Base-by-base conservation (phyloP, 2,113 vertebrate genomes). In the Tragelaphus buxtoni region DNA sequence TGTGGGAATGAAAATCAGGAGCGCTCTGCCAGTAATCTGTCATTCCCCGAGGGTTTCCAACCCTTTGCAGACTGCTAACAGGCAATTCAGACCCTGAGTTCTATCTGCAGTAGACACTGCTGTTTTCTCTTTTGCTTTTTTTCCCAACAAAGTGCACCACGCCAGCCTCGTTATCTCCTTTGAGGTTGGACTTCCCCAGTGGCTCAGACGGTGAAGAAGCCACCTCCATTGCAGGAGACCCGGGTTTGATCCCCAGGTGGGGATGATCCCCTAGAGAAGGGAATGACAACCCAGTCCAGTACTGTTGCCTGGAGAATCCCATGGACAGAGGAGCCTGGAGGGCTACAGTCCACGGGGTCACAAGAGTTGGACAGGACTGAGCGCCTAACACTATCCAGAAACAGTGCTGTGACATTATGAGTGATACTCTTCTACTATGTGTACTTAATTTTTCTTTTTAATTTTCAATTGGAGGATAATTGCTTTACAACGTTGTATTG, bases 61-160 rank as follows among this genome's bases (percentile, higher is more conserved):
- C 7, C 4, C 18, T 39, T 72, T 32, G 13, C n/a, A 53, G 28
- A 65, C 3, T 9, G 32, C 17, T 9, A 9, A 35, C 63, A 42
- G 42, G 28, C n/a, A 18, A 8, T 3, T 14, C n/a, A 79, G 22
- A 45, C 18, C 13, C 42, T 2, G 7, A 30, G 13, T 32, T 51
- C 35, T 63, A 7, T 22, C 58, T 32, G 1, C 1, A 3, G 2
- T 0, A 10, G 5, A 92, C 12, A 2, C 11, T 0, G 8, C 13
- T 1, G 2, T 45, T 22, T 4, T 12, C 39, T 26, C 11, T 39
- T 49, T 11, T 9, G 6, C 60, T 7, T 53, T 80, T 79, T 3
- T 3, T 4, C 2, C 28, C 12, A 32, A 55, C 24, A 39, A 47
- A 47, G 49, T 26, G 1, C 79, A 47, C 2, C 0, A 47, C 11